Conservation (phyloP, 1,140 invertebrate species). For the Hyphantria cunea region DNA sequence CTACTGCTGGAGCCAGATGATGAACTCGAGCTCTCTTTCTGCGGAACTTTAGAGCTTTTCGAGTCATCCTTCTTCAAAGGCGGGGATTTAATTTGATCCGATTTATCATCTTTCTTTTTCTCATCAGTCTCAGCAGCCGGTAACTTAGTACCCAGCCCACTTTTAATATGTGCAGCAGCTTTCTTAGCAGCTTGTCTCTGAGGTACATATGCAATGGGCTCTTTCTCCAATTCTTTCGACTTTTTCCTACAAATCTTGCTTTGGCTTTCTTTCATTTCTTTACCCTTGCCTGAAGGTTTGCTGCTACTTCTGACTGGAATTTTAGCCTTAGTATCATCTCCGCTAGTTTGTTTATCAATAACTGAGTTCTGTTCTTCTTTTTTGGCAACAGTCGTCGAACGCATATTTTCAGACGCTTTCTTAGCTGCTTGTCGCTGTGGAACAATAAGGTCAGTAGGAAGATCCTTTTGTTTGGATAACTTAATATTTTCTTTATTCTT, state of each 20-base stretch:
- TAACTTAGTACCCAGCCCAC: slow-evolving; percentile 86
- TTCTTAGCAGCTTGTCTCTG: slow-evolving; percentile 95
- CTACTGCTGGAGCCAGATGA: slow-evolving; percentile 76
- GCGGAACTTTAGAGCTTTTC: slow-evolving; percentile 55
- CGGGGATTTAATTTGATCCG: slow-evolving; percentile 53
- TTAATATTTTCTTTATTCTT: slow-evolving; percentile 83
- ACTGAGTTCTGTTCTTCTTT: slow-evolving; percentile 59
- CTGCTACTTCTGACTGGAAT: slow-evolving; percentile 61
- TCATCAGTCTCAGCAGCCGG: slow-evolving; percentile 77
- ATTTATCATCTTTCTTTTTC: slow-evolving; percentile 76
- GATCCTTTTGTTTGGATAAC: slow-evolving; percentile 83
- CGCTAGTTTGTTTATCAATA: slow-evolving; percentile 43
- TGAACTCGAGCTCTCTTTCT: slow-evolving; percentile 75
- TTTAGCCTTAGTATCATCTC: slow-evolving; percentile 72
- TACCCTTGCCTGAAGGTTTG: slow-evolving; percentile 52
- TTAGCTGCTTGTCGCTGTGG: slow-evolving; percentile 95
- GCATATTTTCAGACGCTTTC: slow-evolving; percentile 94
- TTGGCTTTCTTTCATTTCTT: slow-evolving; percentile 60
- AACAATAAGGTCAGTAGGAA: slow-evolving; percentile 92
- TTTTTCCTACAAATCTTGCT: slow-evolving; percentile 82
- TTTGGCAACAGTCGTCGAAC: slow-evolving; percentile 80
- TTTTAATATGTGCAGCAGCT: slow-evolving; percentile 94
- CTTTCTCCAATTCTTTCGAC: slow-evolving; percentile 81
- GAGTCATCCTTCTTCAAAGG: slow-evolving; percentile 60
- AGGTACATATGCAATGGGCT: slow-evolving; percentile 92